These are phyloP conservation scores for Sycobia sp. DNA, from an alignment of 1,140 invertebrate genomes.

Conservation along the genomic window DNA sequence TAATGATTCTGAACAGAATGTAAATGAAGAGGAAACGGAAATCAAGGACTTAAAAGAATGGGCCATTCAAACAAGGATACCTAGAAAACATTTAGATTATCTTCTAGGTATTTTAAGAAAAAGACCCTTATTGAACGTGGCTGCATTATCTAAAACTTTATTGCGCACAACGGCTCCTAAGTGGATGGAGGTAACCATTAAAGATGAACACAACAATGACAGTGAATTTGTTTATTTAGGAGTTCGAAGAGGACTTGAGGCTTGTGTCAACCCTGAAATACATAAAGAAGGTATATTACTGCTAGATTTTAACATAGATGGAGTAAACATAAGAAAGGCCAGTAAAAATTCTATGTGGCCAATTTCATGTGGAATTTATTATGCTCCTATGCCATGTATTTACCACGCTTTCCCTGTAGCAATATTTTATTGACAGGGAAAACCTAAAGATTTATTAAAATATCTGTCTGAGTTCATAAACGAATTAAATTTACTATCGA, in stretches of 20 bases:
- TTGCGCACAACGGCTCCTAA: background rate
- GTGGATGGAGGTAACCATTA: background rate
- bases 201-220: background rate
- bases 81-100: background rate
- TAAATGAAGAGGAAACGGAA: too few relatives aligned
- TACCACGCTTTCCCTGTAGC: too few relatives aligned
- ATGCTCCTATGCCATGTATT: too few relatives aligned
- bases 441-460: too few relatives aligned
- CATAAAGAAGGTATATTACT: too few relatives aligned
- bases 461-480: too few relatives aligned
- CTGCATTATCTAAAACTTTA: background rate
- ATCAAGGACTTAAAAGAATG: too few relatives aligned
- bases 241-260: background rate
- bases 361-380: conserved; percentile 1
- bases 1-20: too few relatives aligned
- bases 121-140: background rate
- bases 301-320: conserved; percentile 15
- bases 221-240: conserved; percentile 21
- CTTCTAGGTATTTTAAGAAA: too few relatives aligned
- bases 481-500: conserved; percentile 1
- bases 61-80: background rate
- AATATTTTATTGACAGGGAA: too few relatives aligned
- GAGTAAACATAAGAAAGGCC: background rate
- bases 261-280: too few relatives aligned
- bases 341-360: conserved; percentile 11